Percentiles rank a stretch among this genome's conserved stretches.
These are phyloP conservation scores for Eumaeus atala DNA, from an alignment of 1,140 invertebrate species.

Conservation along the genomic window DNA sequence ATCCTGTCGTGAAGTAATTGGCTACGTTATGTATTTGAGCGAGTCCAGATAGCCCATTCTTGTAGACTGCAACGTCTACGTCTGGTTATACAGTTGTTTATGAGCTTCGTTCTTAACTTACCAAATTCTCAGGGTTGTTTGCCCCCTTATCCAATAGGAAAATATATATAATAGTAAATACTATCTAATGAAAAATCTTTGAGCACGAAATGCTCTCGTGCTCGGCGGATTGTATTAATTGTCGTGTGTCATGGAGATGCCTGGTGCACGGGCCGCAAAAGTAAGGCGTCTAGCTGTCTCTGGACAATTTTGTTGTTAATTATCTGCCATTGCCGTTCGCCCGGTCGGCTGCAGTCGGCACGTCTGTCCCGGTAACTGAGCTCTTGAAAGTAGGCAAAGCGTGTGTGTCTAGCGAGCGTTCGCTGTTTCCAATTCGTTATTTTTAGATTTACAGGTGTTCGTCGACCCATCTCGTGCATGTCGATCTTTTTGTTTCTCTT, in stretches of 20 bases:
- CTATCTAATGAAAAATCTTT: background rate
- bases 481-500: slow-evolving; percentile 1
- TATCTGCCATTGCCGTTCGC: slow-evolving; percentile 56
- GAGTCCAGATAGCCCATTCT: too few species aligned
- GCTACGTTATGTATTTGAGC: too few species aligned
- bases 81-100: too few species aligned
- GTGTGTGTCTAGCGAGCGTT: slow-evolving; percentile 33
- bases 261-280: slow-evolving; percentile 54
- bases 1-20: too few species aligned
- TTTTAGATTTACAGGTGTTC: slow-evolving; percentile 45
- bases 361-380: slow-evolving; percentile 49
- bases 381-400: slow-evolving; percentile 47
- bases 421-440: slow-evolving; percentile 42
- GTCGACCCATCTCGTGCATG: slow-evolving; percentile 27
- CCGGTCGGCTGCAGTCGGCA: slow-evolving; percentile 42
- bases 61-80: too few species aligned
- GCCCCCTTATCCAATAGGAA: too few species aligned
- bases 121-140: too few species aligned
- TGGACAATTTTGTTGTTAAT: slow-evolving; percentile 65
- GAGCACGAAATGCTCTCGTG: background rate
- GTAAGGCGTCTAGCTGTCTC: slow-evolving; percentile 70
- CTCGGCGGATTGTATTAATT: slow-evolving; percentile 49
- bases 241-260: slow-evolving; percentile 41
- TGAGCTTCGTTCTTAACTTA: too few species aligned
- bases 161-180: too few species aligned